Evolutionary conservation across 2,888 invertebrate genomes (phyloP), one percentile per base, ranked within the genome.

Genomic region (Hyposoter dolosus): DNA sequence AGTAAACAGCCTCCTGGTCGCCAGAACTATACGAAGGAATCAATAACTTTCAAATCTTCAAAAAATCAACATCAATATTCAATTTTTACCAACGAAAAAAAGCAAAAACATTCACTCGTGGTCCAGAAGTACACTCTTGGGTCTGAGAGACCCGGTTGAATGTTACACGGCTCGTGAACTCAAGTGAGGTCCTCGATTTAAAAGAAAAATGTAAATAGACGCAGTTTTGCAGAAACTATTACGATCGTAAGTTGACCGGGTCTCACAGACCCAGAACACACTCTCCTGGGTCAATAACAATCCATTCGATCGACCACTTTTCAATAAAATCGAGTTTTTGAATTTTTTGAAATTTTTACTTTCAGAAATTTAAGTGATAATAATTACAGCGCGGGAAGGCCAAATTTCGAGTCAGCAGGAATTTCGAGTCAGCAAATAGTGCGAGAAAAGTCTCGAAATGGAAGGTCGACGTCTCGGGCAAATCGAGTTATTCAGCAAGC

Each of bases 401-500:
- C 90, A 40, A 90, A 78, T 56, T 93, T 90, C 83, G 91, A 90
- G 12, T 75, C 84, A 23, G n/a, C 87, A 28, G 40, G 84, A 79
- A 78, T 50, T 43, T 32, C 89, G 7, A 83, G 88, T 43, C 86
- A 81, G 53, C 91, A 91, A 32, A 65, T 75, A 19, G n/a, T 89
- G 19, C 89, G 90, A 56, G 92, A 92, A 40, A 93, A 93, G 35
- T 83, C 87, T 23, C 90, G 91, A 23, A 87, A 88, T 47, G 91
- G 89, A 28, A 90, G 92, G 88, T 76, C 91, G 9, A 89, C 90
- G 28, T 82, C 85, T 17, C 91, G 91, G 53, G 63, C 78, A 32
- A 90, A 84, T 88, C 91, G 92, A n/a, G 87, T 91, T 69, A 90
- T 89, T 17, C 93, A 95, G 91, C 92, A 94, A 94, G 88, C 93